Evolutionary conservation across 2,113 vertebrate genomes (phyloP), one percentile per base, ranked within the genome.

Genomic region (Cololabis saira): DNA sequence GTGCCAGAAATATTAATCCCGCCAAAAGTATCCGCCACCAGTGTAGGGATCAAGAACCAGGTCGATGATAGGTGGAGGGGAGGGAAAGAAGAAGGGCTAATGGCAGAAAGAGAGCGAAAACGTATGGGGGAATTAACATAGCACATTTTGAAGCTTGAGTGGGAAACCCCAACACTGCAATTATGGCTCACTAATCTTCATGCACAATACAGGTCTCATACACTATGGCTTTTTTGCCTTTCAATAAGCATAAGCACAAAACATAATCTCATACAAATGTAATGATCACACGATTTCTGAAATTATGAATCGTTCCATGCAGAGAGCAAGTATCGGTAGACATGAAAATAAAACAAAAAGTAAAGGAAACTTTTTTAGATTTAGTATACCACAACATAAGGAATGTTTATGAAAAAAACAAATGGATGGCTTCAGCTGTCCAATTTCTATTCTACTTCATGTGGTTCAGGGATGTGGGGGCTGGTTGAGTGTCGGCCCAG

Each of bases 1-100:
- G 91, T 88, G 86, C 77, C 71, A 89, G 84, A 88, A 89, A 89
- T 93, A 91, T 91, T 91, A 93, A 91, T 92, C 90, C 89, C 19
- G 66, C 42, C 72, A 74, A 61, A 90, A 87, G 85, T 90, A 90
- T 89, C 67, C 71, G 72, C 82, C 87, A 82, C 50, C 76, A 87
- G 71, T 84, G 75, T 87, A 76, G 61, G 86, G 91, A 91, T 92
- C 90, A 87, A 85, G 84, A 89, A 81, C 87, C 89, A 85, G 90
- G 90, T 89, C 70, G 80, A 61, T 51, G 61, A 74, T 61, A 66
- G 78, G 61, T 71, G 71, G 63, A 60, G 54, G 48, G 65, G 53
- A 41, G 33, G 42, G 68, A 44, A 22, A 50, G 42, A 17, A 18
- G 42, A 12, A n/a, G 18, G 19, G 44, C 58, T 15, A 16, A 19